Evolutionary conservation across 2,797 vertebrate species (phyloP).

Genomic region (Uromys caudimaculatus): DNA sequence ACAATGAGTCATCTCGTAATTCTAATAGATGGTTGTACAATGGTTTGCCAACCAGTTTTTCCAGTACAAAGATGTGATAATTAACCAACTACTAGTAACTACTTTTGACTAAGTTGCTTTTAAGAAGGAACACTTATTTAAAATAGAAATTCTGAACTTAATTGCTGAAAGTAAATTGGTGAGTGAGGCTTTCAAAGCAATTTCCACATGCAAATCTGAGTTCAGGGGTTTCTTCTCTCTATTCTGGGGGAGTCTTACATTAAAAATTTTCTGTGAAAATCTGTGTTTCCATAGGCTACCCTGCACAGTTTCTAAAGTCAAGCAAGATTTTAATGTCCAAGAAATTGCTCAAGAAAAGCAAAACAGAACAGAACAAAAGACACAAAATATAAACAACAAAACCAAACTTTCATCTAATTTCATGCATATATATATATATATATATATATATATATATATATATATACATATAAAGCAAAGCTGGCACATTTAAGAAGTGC

Average conservation of each 20-base stretch:
- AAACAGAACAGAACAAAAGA: background rate
- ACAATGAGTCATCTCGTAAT: constrained; percentile 62
- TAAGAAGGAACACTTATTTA: constrained; percentile 46
- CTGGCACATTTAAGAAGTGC: background rate
- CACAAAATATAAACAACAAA: background rate
- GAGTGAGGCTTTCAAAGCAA: constrained; percentile 20
- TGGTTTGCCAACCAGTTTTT: constrained; percentile 67
- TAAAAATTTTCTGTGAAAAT: constrained; percentile 12
- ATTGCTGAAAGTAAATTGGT: constrained; percentile 19
- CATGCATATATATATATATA: too few relatives aligned
- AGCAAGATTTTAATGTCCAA: constrained; percentile 41
- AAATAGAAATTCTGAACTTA: constrained; percentile 35
- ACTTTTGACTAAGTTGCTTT: constrained; percentile 54
- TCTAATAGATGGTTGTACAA: constrained; percentile 47
- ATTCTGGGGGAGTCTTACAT: background rate
- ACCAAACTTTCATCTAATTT: background rate
- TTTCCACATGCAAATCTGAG: background rate
- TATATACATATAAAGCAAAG: too few relatives aligned
- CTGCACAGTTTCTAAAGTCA: constrained; percentile 58
- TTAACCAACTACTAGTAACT: constrained; percentile 59
- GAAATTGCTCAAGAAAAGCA: background rate
- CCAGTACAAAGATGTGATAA: constrained; percentile 56
- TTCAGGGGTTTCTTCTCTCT: background rate
- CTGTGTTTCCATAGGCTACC: constrained; percentile 17
- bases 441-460: too few relatives aligned